Percentiles rank a stretch among this genome's conserved stretches.
phyloP scores from a whole-genome alignment of 2,888 invertebrate species.

The Nesidiocoris tenuis region DNA sequence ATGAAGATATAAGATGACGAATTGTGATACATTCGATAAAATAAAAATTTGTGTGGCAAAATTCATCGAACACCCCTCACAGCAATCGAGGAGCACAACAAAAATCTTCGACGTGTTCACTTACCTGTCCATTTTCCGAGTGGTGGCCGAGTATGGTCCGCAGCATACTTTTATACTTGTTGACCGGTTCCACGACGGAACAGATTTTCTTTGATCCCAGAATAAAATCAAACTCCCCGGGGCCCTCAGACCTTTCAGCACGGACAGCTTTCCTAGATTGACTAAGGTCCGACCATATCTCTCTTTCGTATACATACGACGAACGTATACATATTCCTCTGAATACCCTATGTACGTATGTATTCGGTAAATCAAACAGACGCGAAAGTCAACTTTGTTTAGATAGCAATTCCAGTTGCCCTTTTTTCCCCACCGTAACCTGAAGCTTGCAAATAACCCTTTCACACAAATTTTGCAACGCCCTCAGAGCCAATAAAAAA shows the following conservation, averaged over 20 bases:
- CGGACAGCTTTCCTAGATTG: neutral
- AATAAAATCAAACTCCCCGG: neutral
- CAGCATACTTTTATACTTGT: neutral
- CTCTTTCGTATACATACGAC: neutral
- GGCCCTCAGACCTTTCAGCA: neutral
- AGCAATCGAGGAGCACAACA: no score
- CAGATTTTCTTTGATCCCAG: constrained; percentile 20
- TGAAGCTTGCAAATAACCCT: no score
- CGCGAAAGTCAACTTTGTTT: constrained; percentile 23
- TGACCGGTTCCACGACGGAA: neutral
- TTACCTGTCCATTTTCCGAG: constrained; percentile 35
- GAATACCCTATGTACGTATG: neutral
- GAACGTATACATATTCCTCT: neutral
- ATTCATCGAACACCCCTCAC: no score
- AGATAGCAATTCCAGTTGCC: neutral
- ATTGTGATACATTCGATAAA: no score
- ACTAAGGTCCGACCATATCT: neutral
- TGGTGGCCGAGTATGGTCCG: constrained; percentile 16
- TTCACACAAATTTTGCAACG: no score
- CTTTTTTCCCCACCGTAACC: no score
- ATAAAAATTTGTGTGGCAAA: no score
- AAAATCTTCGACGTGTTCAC: constrained; percentile 16
- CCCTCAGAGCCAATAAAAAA: no score
- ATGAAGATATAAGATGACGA: no score
- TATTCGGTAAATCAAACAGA: constrained; percentile 23